Evolutionary conservation across 2,797 vertebrate genomes (phyloP).

Genomic region (Sebastes ruberrimus): DNA sequence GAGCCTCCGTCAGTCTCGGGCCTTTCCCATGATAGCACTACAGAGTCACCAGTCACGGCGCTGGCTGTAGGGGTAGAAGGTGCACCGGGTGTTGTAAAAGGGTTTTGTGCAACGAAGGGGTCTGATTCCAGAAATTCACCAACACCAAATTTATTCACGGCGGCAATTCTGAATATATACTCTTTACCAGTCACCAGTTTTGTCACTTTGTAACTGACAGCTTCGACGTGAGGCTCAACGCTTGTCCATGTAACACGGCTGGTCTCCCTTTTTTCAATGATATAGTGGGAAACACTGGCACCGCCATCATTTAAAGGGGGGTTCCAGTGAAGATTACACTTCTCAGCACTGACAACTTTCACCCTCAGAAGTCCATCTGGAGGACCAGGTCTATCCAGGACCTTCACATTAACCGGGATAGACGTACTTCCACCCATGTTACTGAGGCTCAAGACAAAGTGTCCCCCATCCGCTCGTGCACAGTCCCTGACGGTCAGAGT

Average conservation of each 20-base stretch:
- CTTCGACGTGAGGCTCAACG: slow-evolving; percentile 91
- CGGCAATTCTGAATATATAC: slow-evolving; percentile 97
- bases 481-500: slow-evolving; percentile 84
- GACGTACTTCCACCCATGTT: slow-evolving; percentile 94
- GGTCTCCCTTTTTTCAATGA: slow-evolving; percentile 95
- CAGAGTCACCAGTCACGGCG: slow-evolving; percentile 89
- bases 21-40: slow-evolving; percentile 93
- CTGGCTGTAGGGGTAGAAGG: slow-evolving; percentile 90
- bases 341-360: slow-evolving; percentile 93
- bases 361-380: slow-evolving; percentile 89
- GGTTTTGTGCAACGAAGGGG: slow-evolving; percentile 90
- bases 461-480: slow-evolving; percentile 89
- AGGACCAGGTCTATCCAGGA: slow-evolving; percentile 94
- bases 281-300: slow-evolving; percentile 92
- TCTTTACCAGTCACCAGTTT: slow-evolving; percentile 95
- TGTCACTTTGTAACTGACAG: slow-evolving; percentile 91
- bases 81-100: slow-evolving; percentile 91
- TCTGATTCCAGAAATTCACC: slow-evolving; percentile 95
- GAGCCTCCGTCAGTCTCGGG: slow-evolving; percentile 94
- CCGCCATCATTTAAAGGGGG: slow-evolving; percentile 94
- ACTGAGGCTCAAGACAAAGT: slow-evolving; percentile 87
- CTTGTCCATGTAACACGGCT: slow-evolving; percentile 94
- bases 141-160: slow-evolving; percentile 95
- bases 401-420: slow-evolving; percentile 88
- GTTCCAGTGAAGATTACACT: slow-evolving; percentile 91